Percentiles rank a stretch among this genome's conserved stretches.
phyloP scores from a whole-genome alignment of 2,113 vertebrate genomes.

The Osmerus eperlanus region DNA sequence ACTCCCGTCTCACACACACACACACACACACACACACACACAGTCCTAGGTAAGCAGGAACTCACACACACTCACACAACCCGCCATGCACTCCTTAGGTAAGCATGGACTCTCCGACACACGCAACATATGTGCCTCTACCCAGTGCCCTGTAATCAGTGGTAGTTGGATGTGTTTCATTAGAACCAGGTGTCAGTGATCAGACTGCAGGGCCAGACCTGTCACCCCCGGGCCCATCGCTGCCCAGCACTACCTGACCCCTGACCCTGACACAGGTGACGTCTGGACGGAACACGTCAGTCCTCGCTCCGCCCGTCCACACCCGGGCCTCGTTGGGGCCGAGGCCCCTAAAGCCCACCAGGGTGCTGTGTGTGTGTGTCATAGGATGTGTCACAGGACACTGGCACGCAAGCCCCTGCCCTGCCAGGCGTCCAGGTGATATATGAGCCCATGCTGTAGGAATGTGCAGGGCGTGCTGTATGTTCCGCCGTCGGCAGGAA shows the following conservation, averaged over 20 bases:
- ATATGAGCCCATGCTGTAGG: no score
- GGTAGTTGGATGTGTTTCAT: constrained; percentile 73
- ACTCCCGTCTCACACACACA: no score
- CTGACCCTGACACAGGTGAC: constrained; percentile 58
- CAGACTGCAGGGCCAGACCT: constrained; percentile 43
- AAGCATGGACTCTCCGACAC: background rate
- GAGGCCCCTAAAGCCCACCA: background rate
- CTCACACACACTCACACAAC: background rate
- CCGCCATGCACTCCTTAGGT: background rate
- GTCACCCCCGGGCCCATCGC: constrained; percentile 56
- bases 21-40: no score
- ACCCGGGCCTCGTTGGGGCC: background rate
- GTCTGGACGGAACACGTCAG: constrained; percentile 39
- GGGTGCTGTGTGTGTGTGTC: background rate
- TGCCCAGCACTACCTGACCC: constrained; percentile 71
- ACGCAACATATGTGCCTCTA: background rate
- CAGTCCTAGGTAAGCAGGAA: background rate
- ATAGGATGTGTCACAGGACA: background rate
- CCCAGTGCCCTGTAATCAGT: constrained; percentile 46
- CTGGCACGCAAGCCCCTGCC: constrained; percentile 7
- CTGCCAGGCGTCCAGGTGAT: no score
- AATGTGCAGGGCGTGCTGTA: no score
- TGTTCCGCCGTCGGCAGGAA: no score
- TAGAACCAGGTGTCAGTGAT: constrained; percentile 75
- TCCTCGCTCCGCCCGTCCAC: background rate